Evolutionary conservation across 2,888 invertebrate genomes (phyloP).

Genomic region (Deilephila elpenor): DNA sequence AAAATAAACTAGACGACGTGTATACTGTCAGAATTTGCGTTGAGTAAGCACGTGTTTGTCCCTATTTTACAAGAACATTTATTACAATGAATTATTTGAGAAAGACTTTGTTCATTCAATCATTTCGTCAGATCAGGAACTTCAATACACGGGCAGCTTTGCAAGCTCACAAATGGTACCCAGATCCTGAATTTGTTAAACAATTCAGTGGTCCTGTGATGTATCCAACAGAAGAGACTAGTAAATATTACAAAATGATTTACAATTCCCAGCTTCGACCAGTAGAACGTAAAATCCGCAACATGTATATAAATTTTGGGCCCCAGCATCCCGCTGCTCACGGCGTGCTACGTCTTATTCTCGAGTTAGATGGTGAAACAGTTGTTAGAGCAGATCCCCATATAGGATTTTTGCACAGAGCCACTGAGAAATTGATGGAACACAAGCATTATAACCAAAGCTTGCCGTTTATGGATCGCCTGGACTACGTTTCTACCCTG

Average conservation of each 20-base stretch:
- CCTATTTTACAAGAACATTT: background rate
- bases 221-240: slow-evolving; percentile 79
- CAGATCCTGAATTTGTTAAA: slow-evolving; percentile 86
- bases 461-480: slow-evolving; percentile 93
- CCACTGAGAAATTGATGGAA: slow-evolving; percentile 95
- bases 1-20: too few relatives aligned
- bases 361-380: slow-evolving; percentile 93
- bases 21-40: background rate
- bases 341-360: slow-evolving; percentile 92
- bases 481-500: slow-evolving; percentile 95
- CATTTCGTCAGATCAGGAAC: slow-evolving; percentile 34
- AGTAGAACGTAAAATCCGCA: slow-evolving; percentile 86
- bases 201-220: slow-evolving; percentile 84
- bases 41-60: background rate
- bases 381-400: slow-evolving; percentile 93
- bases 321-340: slow-evolving; percentile 97
- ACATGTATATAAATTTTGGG: slow-evolving; percentile 92
- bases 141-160: slow-evolving; percentile 51
- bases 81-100: slow-evolving; percentile 12
- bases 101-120: background rate
- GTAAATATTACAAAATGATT: slow-evolving; percentile 67
- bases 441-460: slow-evolving; percentile 94
- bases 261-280: slow-evolving; percentile 65
- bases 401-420: slow-evolving; percentile 93
- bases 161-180: slow-evolving; percentile 83